Evolutionary conservation across 2,797 vertebrate genomes (phyloP), one percentile per base, ranked within the genome.

Genomic region (Glossophaga mutica): DNA sequence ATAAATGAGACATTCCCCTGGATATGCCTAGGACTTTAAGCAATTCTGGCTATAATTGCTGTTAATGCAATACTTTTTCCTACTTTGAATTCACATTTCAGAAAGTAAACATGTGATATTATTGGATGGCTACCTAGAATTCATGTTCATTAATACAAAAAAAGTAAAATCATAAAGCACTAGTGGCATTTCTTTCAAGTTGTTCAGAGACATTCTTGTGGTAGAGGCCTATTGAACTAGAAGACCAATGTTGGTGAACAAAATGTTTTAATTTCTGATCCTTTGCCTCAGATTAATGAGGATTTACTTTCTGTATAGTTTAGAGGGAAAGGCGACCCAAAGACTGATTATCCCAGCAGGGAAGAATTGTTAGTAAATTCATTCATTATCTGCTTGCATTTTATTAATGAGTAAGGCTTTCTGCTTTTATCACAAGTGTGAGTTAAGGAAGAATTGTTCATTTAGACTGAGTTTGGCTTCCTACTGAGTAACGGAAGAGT

Each of bases 301-400:
- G 52, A 95, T 91, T 92, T 95, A 71, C 44, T 93, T 93, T 93
- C 29, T 84, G 42, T 85, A 55, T 65, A 74, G 57, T 94, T 95
- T 88, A 84, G 59, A 89, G n/a, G 37, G 96, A 76, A 96, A 94
- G 29, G 42, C 81, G 96, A 81, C 26, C 46, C 74, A 59, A 87
- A 94, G 74, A 78, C 94, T 96, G 95, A 96, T 83, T 89, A 67
- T 14, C 68, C 44, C 70, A 90, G 78, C 70, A 95, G 95, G 92
- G 42, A 91, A 94, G 57, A 94, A 57, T 73, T 74, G 19, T 97
- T 86, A 92, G 68, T 84, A 55, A 94, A 90, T 95, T 91, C 78
- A 94, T 91, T 97, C 74, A 87, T 90, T 92, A 93, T 95, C 76
- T 94, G 78, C 91, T 96, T 96, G 94, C 78, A 91, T 85, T 95